These are phyloP conservation scores for Leptodactylus fuscus DNA, from an alignment of 2,113 vertebrate species.

Conservation along the genomic window DNA sequence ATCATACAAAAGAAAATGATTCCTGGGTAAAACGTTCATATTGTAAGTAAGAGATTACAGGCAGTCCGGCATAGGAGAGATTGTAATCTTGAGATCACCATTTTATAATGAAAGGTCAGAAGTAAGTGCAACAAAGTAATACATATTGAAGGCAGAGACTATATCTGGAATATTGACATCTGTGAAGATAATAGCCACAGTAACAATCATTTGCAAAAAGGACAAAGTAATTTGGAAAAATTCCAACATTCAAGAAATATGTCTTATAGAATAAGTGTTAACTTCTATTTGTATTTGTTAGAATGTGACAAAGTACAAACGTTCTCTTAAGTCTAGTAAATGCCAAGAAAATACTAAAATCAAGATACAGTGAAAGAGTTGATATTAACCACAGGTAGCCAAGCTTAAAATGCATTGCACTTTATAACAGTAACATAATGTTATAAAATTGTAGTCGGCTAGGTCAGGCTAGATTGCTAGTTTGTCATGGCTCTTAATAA, in stretches of 20 bases:
- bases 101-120: not conserved
- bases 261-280: not conserved
- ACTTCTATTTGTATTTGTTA: not conserved
- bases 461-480: conserved; percentile 1
- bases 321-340: not conserved
- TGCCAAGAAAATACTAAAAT: not conserved
- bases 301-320: not conserved
- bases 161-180: not conserved
- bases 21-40: conserved; percentile 1
- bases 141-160: not conserved
- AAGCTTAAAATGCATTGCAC: not conserved
- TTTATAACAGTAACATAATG: not conserved
- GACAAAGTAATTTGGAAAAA: not conserved
- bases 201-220: not conserved
- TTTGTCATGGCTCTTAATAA: conserved; percentile 30
- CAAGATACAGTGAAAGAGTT: not conserved
- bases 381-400: not conserved
- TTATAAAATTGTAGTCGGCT: not conserved
- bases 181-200: not conserved
- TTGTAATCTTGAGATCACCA: conserved; percentile 10
- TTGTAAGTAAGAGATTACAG: conserved; percentile 17
- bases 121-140: not conserved
- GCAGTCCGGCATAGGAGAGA: conserved; percentile 6
- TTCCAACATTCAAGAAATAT: not conserved
- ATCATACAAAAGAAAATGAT: conserved; percentile 24